These are phyloP conservation scores for Sturnira hondurensis DNA, from an alignment of 2,113 vertebrate genomes.

Conservation along the genomic window DNA sequence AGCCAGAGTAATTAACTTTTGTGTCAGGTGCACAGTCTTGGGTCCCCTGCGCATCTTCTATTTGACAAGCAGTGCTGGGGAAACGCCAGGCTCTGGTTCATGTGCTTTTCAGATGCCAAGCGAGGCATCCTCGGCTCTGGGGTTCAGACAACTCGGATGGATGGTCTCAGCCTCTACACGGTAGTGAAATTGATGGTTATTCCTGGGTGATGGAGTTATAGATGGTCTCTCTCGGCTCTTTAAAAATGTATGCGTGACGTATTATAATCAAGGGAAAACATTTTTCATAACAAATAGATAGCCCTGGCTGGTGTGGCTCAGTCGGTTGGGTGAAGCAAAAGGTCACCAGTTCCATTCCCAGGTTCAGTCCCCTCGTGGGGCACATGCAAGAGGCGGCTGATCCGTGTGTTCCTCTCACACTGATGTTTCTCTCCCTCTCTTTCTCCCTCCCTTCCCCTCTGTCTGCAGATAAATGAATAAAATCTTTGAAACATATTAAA, in stretches of 20 bases:
- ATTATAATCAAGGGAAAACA: neutral
- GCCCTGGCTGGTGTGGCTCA: too few species aligned
- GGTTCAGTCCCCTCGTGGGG: too few species aligned
- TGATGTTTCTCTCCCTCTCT: too few species aligned
- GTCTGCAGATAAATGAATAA: too few species aligned
- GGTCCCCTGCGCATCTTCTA: neutral
- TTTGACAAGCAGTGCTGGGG: neutral
- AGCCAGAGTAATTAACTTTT: neutral
- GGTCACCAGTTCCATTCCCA: too few species aligned
- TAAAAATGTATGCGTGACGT: neutral
- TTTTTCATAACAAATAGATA: neutral
- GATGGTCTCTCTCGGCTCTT: neutral
- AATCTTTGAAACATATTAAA: neutral
- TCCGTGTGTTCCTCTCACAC: too few species aligned
- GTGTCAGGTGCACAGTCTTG: neutral
- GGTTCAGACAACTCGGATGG: neutral
- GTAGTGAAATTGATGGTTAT: neutral
- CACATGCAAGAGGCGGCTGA: too few species aligned
- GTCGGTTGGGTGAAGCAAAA: too few species aligned
- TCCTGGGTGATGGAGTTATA: neutral
- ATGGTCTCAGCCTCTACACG: neutral
- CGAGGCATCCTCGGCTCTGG: rapidly evolving
- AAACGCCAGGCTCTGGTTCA: neutral
- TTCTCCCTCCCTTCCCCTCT: too few species aligned
- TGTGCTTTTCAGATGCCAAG: neutral